phyloP scores from a whole-genome alignment of 2,113 vertebrate species.

The Engraulis encrasicolus region DNA sequence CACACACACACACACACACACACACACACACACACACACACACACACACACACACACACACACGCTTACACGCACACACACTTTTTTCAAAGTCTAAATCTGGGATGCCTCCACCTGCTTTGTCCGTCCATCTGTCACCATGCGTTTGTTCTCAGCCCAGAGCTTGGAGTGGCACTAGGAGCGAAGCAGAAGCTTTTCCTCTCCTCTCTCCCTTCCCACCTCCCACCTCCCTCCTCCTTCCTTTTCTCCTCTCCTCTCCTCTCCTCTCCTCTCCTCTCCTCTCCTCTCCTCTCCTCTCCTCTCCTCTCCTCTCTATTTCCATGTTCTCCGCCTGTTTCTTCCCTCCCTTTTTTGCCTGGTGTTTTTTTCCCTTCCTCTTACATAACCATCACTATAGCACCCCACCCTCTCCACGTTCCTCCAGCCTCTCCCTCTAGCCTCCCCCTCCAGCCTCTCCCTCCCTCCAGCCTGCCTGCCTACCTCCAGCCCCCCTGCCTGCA shows the following conservation, averaged over 20 bases:
- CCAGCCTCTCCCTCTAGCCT: slow-evolving; percentile 66
- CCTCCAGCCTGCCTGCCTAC: slow-evolving; percentile 73
- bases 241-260: background rate
- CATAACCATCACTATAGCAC: background rate
- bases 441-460: slow-evolving; percentile 69
- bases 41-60: background rate
- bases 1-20: background rate
- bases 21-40: background rate
- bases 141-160: background rate
- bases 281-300: slow-evolving; percentile 25
- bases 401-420: too few relatives aligned
- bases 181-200: background rate
- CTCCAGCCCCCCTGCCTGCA: slow-evolving; percentile 72
- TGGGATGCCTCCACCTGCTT: slow-evolving; percentile 58
- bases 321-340: background rate
- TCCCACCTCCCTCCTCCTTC: background rate
- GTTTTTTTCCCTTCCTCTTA: background rate
- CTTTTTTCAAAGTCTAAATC: background rate
- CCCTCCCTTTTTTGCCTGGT: background rate
- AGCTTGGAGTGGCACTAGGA: background rate
- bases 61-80: background rate
- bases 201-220: too few relatives aligned
- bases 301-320: background rate
- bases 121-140: background rate
- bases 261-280: slow-evolving; percentile 10